Percentiles rank a stretch among this genome's conserved stretches.
phyloP scores from a whole-genome alignment of 2,888 invertebrate species.

The Drosophila tanythrix region DNA sequence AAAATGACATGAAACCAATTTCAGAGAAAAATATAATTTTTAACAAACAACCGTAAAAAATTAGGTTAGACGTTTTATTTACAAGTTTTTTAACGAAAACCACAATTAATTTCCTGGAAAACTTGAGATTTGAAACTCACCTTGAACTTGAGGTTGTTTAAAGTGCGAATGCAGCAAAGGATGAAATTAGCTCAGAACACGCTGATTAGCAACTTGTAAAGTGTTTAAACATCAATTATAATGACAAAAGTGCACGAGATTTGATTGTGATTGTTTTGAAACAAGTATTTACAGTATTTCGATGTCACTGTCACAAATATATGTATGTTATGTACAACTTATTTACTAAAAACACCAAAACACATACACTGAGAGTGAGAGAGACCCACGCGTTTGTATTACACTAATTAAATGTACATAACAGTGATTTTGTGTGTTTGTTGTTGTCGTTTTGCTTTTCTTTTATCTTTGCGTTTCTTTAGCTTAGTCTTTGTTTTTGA shows the following conservation, averaged over 20 bases:
- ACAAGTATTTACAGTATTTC: constrained; percentile 24
- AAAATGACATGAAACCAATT: background rate
- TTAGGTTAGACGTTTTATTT: background rate
- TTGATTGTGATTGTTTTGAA: constrained; percentile 7
- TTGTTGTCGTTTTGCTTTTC: constrained; percentile 17
- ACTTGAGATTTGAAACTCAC: constrained; percentile 49
- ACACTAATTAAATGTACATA: constrained; percentile 38
- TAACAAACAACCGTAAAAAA: background rate
- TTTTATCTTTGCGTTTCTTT: constrained; percentile 4
- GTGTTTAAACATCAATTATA: constrained; percentile 25
- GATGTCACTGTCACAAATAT: constrained; percentile 48
- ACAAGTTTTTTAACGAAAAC: background rate
- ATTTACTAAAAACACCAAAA: constrained; percentile 6
- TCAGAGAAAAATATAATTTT: background rate
- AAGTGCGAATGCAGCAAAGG: constrained; percentile 54
- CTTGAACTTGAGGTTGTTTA: constrained; percentile 60
- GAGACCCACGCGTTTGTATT: constrained; percentile 26
- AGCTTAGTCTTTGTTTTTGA: constrained; percentile 19
- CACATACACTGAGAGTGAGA: constrained; percentile 1
- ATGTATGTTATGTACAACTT: constrained; percentile 12
- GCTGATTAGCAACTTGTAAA: constrained; percentile 31
- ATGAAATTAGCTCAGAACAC: constrained; percentile 61
- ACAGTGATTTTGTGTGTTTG: constrained; percentile 20
- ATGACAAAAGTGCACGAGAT: constrained; percentile 31
- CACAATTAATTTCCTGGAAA: constrained; percentile 7